A percentile compares a stretch with the other conserved stretches of the same genome.
phyloP scores from a whole-genome alignment of 2,888 invertebrate species.

The Hipparchia semele region DNA sequence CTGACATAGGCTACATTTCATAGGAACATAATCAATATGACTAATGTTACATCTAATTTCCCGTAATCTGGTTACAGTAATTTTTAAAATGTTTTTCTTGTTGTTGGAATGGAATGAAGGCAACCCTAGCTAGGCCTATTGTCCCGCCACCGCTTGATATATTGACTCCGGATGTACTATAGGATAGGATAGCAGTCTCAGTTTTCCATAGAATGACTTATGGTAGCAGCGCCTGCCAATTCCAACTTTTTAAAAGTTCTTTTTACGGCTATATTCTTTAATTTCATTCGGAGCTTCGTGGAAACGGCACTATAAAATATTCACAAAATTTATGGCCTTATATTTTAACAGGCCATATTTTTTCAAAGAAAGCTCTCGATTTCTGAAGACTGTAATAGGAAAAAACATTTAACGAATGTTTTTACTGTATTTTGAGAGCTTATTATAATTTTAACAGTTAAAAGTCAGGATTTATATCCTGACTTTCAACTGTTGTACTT shows the following conservation, averaged over 20 bases:
- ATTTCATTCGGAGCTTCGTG: constrained; percentile 19
- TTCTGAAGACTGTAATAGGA: not conserved
- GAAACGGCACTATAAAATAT: constrained; percentile 20
- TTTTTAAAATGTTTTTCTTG: not conserved
- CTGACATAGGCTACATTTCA: not conserved
- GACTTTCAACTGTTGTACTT: too few species aligned
- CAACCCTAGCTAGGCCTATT: constrained; percentile 43
- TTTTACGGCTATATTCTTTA: constrained; percentile 24
- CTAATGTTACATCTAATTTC: too few species aligned
- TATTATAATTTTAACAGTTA: too few species aligned
- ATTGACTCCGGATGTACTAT: constrained; percentile 44
- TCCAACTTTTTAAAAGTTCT: constrained; percentile 30
- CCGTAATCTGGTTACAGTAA: too few species aligned
- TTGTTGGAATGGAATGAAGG: not conserved
- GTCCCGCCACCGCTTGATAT: constrained; percentile 46
- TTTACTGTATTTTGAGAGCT: too few species aligned
- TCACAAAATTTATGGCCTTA: constrained; percentile 14
- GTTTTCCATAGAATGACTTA: constrained; percentile 48
- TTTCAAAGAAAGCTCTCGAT: not conserved
- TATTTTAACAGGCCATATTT: not conserved
- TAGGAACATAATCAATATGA: too few species aligned
- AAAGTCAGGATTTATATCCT: too few species aligned
- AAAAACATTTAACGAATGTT: not conserved
- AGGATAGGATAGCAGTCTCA: constrained; percentile 39
- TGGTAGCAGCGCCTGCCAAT: constrained; percentile 34